These are phyloP conservation scores for Ceratosolen fusciceps DNA, from an alignment of 1,140 invertebrate species.

Conservation along the genomic window DNA sequence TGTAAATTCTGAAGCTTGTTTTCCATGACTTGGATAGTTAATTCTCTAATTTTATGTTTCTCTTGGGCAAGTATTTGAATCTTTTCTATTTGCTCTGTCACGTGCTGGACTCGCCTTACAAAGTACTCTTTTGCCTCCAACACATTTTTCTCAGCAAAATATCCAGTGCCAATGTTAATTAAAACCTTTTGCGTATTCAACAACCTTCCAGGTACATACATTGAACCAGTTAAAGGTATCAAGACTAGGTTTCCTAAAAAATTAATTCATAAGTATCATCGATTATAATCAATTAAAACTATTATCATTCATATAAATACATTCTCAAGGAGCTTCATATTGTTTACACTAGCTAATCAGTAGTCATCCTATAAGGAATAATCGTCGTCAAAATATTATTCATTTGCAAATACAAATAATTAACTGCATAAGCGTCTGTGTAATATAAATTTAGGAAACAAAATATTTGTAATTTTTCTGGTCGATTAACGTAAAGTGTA, in stretches of 20 bases:
- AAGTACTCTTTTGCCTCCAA: slow-evolving; percentile 91
- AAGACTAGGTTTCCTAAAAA: slow-evolving; percentile 80
- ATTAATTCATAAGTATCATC: background rate
- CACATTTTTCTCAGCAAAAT: slow-evolving; percentile 92
- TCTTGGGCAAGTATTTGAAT: slow-evolving; percentile 88
- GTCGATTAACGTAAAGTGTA: too few relatives aligned
- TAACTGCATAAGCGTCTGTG: too few relatives aligned
- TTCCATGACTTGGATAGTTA: slow-evolving; percentile 80
- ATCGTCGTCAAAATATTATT: too few relatives aligned
- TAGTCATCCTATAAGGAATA: too few relatives aligned
- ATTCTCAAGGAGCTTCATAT: too few relatives aligned
- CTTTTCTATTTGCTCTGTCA: slow-evolving; percentile 95
- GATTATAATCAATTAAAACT: too few relatives aligned
- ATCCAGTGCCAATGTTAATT: slow-evolving; percentile 95
- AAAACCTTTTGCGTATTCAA: slow-evolving; percentile 87
- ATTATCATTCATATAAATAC: too few relatives aligned
- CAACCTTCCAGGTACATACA: slow-evolving; percentile 93
- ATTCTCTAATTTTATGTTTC: slow-evolving; percentile 88
- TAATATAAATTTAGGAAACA: too few relatives aligned
- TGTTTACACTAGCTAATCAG: too few relatives aligned
- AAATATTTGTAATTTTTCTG: too few relatives aligned
- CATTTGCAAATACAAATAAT: too few relatives aligned
- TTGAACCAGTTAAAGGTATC: slow-evolving; percentile 92
- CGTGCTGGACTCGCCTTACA: slow-evolving; percentile 89
- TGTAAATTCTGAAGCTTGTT: slow-evolving; percentile 74